Evolutionary conservation across 92 coral and sea anemone species (phyloP).

Genomic region (Virgularia gustaviana): DNA sequence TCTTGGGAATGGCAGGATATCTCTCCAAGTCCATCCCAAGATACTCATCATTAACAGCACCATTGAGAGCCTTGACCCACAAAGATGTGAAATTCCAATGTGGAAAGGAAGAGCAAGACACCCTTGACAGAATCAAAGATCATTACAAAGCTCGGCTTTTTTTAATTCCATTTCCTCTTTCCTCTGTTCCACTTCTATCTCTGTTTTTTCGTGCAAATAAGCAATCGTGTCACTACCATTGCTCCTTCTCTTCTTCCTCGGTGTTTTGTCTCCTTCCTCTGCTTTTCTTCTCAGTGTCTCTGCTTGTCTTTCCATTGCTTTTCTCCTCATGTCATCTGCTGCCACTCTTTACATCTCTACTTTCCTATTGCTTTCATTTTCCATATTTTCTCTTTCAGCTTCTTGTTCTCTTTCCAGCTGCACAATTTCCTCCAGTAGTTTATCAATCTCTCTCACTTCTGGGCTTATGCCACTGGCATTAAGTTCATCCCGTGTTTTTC

Average conservation of each 20-base stretch:
- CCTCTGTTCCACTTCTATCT: too few relatives aligned
- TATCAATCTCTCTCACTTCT: slow-evolving; percentile 5
- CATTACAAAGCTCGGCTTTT: too few relatives aligned
- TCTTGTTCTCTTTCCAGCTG: neutral
- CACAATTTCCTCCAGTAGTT: slow-evolving; percentile 14
- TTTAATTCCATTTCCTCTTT: too few relatives aligned
- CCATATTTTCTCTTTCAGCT: neutral
- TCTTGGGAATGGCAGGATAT: slow-evolving; percentile 56
- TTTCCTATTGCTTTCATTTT: neutral
- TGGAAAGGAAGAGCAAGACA: neutral
- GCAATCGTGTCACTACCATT: neutral
- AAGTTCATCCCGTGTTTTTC: slow-evolving; percentile 13
- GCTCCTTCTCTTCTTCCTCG: neutral
- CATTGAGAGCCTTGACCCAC: slow-evolving; percentile 50
- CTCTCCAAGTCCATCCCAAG: slow-evolving; percentile 57
- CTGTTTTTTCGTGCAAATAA: neutral
- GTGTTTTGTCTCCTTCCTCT: neutral
- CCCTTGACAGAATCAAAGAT: neutral
- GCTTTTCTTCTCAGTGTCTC: neutral
- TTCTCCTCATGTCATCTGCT: neutral
- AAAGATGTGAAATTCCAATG: slow-evolving; percentile 45
- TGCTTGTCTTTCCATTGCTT: neutral
- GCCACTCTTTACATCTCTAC: neutral
- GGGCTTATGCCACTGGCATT: slow-evolving; percentile 25
- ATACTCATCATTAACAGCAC: slow-evolving; percentile 53